Evolutionary conservation across 1,140 invertebrate genomes (phyloP).

Genomic region (Drosophila repletoides): DNA sequence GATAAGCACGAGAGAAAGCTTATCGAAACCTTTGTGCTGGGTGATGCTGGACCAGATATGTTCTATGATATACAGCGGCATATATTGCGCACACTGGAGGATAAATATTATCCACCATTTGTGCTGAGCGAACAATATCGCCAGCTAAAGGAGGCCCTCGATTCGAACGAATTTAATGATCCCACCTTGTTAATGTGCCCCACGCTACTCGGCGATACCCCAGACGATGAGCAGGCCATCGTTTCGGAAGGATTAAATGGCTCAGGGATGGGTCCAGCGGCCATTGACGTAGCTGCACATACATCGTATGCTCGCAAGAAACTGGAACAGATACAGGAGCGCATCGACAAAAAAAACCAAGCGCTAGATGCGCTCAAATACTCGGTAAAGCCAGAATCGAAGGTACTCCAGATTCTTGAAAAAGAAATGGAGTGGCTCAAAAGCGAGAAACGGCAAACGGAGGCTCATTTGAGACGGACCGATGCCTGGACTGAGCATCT

Average conservation of each 20-base stretch:
- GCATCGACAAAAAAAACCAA: conserved; percentile 90
- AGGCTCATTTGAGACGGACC: conserved; percentile 92
- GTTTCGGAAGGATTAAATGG: conserved; percentile 50
- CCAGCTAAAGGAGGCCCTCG: conserved; percentile 88
- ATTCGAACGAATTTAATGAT: conserved; percentile 85
- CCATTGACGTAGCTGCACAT: conserved; percentile 88
- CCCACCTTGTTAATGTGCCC: conserved; percentile 71
- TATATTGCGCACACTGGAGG: conserved; percentile 90
- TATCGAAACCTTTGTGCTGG: conserved; percentile 94
- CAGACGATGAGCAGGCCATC: conserved; percentile 77
- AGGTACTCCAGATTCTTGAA: conserved; percentile 89
- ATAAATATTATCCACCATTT: conserved; percentile 95
- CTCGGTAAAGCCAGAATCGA: conserved; percentile 89
- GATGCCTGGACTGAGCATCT: conserved; percentile 95
- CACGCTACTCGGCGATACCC: conserved; percentile 29
- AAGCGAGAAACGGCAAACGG: conserved; percentile 89
- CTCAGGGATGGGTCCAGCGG: conserved; percentile 73
- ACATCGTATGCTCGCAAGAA: conserved; percentile 92
- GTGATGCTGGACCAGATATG: conserved; percentile 91
- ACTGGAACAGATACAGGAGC: conserved; percentile 90
- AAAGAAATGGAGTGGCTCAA: conserved; percentile 92
- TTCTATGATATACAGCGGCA: conserved; percentile 93
- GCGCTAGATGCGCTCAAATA: conserved; percentile 90
- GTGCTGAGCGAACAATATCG: conserved; percentile 93
- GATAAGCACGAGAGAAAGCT: conserved; percentile 85